These are phyloP conservation scores for Urophycis tenuis DNA, from an alignment of 2,797 vertebrate species.

Conservation along the genomic window DNA sequence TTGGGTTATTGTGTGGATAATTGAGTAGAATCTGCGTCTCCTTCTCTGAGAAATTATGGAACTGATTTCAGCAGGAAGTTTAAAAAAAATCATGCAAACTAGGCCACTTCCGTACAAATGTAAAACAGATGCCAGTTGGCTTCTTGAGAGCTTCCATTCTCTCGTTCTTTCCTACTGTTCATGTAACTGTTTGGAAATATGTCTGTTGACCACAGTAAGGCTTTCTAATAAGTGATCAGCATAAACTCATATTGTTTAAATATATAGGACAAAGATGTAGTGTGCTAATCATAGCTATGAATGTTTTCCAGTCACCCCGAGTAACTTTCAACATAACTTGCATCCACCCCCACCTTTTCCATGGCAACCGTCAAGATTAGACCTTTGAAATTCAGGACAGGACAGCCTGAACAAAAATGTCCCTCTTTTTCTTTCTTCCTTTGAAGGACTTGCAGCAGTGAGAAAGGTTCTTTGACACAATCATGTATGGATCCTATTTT, in stretches of 20 bases:
- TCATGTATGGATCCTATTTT: not conserved
- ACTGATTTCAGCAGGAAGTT: constrained; percentile 38
- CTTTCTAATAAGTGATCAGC: not conserved
- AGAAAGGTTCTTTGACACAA: too few relatives aligned
- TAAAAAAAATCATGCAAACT: not conserved
- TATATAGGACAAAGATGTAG: not conserved
- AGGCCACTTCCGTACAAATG: constrained; percentile 25
- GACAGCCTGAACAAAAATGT: not conserved
- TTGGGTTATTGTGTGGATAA: not conserved
- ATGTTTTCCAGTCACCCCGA: not conserved
- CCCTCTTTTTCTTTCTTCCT: not conserved
- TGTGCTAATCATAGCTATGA: not conserved
- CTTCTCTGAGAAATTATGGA: constrained; percentile 4
- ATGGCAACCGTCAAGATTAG: not conserved
- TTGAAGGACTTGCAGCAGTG: not conserved
- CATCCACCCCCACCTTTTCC: not conserved
- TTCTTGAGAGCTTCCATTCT: not conserved
- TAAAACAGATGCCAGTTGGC: not conserved
- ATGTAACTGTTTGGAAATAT: not conserved
- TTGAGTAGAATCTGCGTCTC: not conserved
- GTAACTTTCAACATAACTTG: not conserved
- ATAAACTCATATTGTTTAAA: not conserved
- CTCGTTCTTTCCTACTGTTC: not conserved
- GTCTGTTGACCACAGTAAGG: not conserved
- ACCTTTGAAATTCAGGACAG: not conserved